Percentiles rank a stretch among this genome's conserved stretches.
Evolutionary conservation across 92 coral and sea anemone species (phyloP).

Genomic region (Porites cylindrica): DNA sequence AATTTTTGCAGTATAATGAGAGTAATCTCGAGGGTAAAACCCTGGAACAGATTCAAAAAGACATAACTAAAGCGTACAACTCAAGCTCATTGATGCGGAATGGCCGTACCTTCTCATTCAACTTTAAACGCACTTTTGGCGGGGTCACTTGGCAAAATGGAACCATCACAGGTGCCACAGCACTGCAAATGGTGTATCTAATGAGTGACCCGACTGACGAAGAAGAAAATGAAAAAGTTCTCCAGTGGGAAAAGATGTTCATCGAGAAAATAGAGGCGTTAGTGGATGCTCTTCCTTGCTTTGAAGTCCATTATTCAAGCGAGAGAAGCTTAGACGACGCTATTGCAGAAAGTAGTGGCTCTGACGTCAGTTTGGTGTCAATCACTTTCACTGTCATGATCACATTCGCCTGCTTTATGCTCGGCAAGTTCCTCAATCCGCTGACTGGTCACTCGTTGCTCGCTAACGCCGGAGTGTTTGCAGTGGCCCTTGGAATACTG

Average conservation of each 20-base stretch:
- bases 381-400: slow-evolving; percentile 86
- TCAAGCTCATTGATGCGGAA: slow-evolving; percentile 58
- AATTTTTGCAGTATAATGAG: slow-evolving; percentile 55
- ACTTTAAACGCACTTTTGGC: slow-evolving; percentile 59
- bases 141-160: not conserved
- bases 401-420: slow-evolving; percentile 75
- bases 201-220: slow-evolving; percentile 51
- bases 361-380: slow-evolving; percentile 78
- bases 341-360: slow-evolving; percentile 81
- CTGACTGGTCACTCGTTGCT: slow-evolving; percentile 87
- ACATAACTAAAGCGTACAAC: slow-evolving; percentile 49
- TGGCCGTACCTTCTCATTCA: slow-evolving; percentile 66
- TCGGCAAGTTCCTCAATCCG: slow-evolving; percentile 83
- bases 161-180: slow-evolving; percentile 21
- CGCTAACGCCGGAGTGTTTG: slow-evolving; percentile 81
- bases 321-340: slow-evolving; percentile 88
- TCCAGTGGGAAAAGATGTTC: slow-evolving; percentile 71
- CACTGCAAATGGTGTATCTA: slow-evolving; percentile 60
- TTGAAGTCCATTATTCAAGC: slow-evolving; percentile 62
- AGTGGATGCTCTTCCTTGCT: slow-evolving; percentile 51
- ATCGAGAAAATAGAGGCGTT: slow-evolving; percentile 59
- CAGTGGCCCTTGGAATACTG: slow-evolving; percentile 88
- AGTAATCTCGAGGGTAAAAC: slow-evolving; percentile 27
- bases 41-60: slow-evolving; percentile 50
- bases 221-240: slow-evolving; percentile 22